phyloP scores from a whole-genome alignment of 92 coral and sea anemone genomes.

The Epizoanthus ramosus region DNA sequence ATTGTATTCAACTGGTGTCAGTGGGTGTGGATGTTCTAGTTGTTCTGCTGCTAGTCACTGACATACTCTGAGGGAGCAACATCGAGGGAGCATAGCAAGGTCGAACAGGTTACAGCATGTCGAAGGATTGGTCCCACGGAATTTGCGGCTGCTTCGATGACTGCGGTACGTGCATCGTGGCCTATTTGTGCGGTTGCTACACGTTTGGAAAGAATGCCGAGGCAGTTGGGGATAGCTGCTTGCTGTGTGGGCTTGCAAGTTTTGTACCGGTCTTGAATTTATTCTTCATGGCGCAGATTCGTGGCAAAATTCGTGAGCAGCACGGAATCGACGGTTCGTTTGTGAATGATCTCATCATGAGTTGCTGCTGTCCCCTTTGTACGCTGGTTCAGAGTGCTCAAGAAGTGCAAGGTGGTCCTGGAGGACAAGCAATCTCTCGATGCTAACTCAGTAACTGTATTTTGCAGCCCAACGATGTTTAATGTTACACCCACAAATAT shows the following conservation, averaged over 20 bases:
- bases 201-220: slow-evolving; percentile 96
- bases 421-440: slow-evolving; percentile 79
- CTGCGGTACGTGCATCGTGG: slow-evolving; percentile 81
- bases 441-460: slow-evolving; percentile 17
- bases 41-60: no score
- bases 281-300: slow-evolving; percentile 81
- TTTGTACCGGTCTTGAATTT: slow-evolving; percentile 80
- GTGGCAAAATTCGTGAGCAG: slow-evolving; percentile 93
- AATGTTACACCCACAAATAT: no score
- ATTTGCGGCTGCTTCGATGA: slow-evolving; percentile 94
- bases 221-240: slow-evolving; percentile 95
- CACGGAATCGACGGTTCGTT: slow-evolving; percentile 86
- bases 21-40: no score
- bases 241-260: slow-evolving; percentile 82
- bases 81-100: no score
- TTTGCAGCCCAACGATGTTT: no score
- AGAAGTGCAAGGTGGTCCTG: slow-evolving; percentile 84
- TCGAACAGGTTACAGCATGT: slow-evolving; percentile 13
- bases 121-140: slow-evolving; percentile 85
- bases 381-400: slow-evolving; percentile 91
- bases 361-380: slow-evolving; percentile 85
- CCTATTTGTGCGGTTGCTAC: slow-evolving; percentile 82
- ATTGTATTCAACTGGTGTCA: no score
- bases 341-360: slow-evolving; percentile 65
- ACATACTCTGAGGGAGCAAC: no score